Evolutionary conservation across 2,113 vertebrate species (phyloP), one percentile per base, ranked within the genome.

Genomic region (Aviceda subcristata): DNA sequence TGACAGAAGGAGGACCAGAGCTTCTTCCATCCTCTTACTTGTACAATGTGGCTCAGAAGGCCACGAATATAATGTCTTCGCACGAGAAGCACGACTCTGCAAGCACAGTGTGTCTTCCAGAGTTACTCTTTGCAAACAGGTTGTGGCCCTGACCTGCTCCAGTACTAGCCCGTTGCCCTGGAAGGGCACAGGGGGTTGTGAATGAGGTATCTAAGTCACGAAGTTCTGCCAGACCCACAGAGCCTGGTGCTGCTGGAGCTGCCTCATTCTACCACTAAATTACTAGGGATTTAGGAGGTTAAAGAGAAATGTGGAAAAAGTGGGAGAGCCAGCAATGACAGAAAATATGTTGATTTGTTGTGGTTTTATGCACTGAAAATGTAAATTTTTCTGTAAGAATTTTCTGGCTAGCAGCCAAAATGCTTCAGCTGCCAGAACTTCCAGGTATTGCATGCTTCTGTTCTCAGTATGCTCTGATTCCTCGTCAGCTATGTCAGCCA

Each of bases 401-500:
- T 76, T 93, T 81, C 68, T 94, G 67, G 30, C 43, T 73, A 48
- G 74, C 57, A 76, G 45, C 71, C 74, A 94, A 82, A 94, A 60
- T 3, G 0, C 41, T 93, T 91, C 77, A 92, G 59, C 82, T 86
- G 78, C 67, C 43, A 43, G 68, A 36, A 79, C 66, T 90, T 94
- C 63, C 53, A 92, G 88, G 56, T 96, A 76, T 43, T 1, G 1
- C 7, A 9, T 62, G 41, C 62, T 88, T 76, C 88, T 79, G 59
- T 76, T 91, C 71, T 91, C 69, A 53, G 30, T 27, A 11, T 38
- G 62, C 56, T 66, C 34, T 24, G 36, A 32, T 72, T 91, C 51
- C 51, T 88, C 36, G 36, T 48, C 56, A 76, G 45, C 48, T 91
- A 2, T 62, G 15, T 62, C 48, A 90, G 67, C 67, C 92, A 83